A percentile compares a stretch with the other conserved stretches of the same genome.
Conservation (phyloP, 2,888 invertebrate species). For the Ectobius pallidus region DNA sequence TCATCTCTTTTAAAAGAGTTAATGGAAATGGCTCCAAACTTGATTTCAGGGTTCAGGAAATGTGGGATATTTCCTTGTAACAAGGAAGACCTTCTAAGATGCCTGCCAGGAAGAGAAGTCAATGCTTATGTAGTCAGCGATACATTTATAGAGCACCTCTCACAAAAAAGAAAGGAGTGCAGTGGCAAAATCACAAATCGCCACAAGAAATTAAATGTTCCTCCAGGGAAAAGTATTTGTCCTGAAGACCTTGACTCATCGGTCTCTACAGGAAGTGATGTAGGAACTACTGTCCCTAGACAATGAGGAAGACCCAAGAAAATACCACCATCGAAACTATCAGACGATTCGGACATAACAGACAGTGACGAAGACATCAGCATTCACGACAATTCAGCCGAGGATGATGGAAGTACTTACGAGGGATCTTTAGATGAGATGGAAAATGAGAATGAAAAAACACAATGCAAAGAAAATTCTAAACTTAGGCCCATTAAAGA, state of each 20-base stretch:
- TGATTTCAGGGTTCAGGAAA: not conserved
- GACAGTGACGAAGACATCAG: not conserved
- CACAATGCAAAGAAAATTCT: too few species aligned
- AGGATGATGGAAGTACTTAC: not conserved
- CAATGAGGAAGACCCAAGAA: not conserved
- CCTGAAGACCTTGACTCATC: not conserved
- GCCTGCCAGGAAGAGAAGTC: not conserved
- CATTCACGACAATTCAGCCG: not conserved
- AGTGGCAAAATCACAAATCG: not conserved
- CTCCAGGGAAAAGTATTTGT: not conserved
- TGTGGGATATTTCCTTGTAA: not conserved
- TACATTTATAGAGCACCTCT: not conserved
- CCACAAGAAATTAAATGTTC: not conserved
- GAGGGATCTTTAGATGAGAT: too few species aligned
- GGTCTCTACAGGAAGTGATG: not conserved
- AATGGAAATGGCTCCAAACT: not conserved
- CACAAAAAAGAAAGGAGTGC: not conserved
- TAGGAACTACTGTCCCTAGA: not conserved
- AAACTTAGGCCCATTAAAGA: not conserved
- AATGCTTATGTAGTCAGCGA: not conserved
- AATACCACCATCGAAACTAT: too few species aligned
- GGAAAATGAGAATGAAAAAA: not conserved
- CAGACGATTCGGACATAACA: too few species aligned
- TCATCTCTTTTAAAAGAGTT: not conserved
- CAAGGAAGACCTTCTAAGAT: not conserved